phyloP scores from a whole-genome alignment of 2,888 invertebrate genomes.

The Empis stercorea region DNA sequence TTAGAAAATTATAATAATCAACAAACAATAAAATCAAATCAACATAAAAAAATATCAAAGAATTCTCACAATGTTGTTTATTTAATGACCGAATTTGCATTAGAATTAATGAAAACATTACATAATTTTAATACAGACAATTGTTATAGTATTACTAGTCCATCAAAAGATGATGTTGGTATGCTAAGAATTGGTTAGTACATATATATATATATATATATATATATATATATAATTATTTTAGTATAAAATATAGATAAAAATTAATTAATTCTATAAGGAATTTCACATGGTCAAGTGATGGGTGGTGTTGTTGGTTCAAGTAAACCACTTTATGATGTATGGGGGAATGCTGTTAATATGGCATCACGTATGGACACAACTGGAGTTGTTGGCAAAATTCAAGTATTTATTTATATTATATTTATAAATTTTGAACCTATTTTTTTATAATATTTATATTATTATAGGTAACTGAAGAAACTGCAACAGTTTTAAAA shows the following conservation, averaged over 20 bases:
- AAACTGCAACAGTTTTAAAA: constrained; percentile 54
- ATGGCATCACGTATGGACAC: constrained; percentile 95
- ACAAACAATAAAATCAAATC: constrained; percentile 17
- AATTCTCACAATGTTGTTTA: constrained; percentile 38
- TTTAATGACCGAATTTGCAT: constrained; percentile 57
- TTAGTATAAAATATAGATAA: too few species aligned
- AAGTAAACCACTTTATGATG: constrained; percentile 87
- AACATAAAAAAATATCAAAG: constrained; percentile 22
- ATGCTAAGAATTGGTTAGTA: constrained; percentile 27
- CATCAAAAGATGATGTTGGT: constrained; percentile 25
- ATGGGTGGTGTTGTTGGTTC: constrained; percentile 93
- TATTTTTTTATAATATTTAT: too few species aligned
- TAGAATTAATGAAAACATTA: constrained; percentile 55
- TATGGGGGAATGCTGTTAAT: constrained; percentile 95
- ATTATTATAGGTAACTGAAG: constrained; percentile 48
- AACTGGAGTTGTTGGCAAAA: constrained; percentile 65
- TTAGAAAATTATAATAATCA: constrained; percentile 1
- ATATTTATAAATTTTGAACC: too few species aligned
- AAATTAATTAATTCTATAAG: constrained; percentile 32
- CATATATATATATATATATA: too few species aligned
- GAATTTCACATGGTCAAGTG: constrained; percentile 80
- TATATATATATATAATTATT: too few species aligned
- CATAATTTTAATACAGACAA: constrained; percentile 45
- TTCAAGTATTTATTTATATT: constrained; percentile 47
- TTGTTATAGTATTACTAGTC: constrained; percentile 39